Evolutionary conservation across 2,113 vertebrate species (phyloP).

Genomic region (Oxygymnocypris stewartii): DNA sequence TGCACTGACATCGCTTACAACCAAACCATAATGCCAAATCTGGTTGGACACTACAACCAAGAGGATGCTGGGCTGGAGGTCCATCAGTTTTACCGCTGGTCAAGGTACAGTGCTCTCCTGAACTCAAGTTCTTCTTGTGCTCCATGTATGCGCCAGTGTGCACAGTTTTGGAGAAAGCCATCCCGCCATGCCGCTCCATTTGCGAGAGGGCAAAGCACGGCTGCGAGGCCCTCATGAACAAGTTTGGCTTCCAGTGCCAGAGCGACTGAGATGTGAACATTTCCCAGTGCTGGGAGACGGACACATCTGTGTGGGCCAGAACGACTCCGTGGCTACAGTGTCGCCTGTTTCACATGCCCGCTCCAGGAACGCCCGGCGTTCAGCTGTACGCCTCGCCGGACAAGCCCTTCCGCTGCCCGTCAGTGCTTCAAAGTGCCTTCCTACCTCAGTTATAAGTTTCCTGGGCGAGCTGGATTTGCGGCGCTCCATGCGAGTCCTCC

Average conservation of each 20-base stretch:
- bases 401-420: constrained; percentile 85
- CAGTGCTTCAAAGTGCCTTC: constrained; percentile 86
- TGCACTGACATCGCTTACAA: constrained; percentile 97
- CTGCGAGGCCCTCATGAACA: constrained; percentile 98
- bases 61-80: constrained; percentile 94
- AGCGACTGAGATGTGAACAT: constrained; percentile 90
- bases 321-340: constrained; percentile 84
- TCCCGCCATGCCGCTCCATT: constrained; percentile 92
- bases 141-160: constrained; percentile 98
- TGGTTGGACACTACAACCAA: constrained; percentile 93
- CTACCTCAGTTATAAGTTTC: constrained; percentile 94
- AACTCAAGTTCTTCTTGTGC: constrained; percentile 95
- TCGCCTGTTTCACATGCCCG: constrained; percentile 75
- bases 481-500: constrained; percentile 88
- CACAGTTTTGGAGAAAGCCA: constrained; percentile 94
- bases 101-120: constrained; percentile 91
- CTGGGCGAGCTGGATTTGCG: constrained; percentile 90
- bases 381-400: constrained; percentile 66
- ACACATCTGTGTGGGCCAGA: constrained; percentile 95
- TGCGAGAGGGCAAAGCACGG: constrained; percentile 93
- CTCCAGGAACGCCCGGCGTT: constrained; percentile 64
- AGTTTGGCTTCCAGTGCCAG: constrained; percentile 97
- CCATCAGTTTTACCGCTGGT: constrained; percentile 93
- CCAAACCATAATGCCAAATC: constrained; percentile 93
- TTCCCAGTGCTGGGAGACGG: constrained; percentile 91